Percentiles rank a stretch among this genome's conserved stretches.
Conservation (phyloP, 1,140 invertebrate genomes). For the Drosophila funebris region DNA sequence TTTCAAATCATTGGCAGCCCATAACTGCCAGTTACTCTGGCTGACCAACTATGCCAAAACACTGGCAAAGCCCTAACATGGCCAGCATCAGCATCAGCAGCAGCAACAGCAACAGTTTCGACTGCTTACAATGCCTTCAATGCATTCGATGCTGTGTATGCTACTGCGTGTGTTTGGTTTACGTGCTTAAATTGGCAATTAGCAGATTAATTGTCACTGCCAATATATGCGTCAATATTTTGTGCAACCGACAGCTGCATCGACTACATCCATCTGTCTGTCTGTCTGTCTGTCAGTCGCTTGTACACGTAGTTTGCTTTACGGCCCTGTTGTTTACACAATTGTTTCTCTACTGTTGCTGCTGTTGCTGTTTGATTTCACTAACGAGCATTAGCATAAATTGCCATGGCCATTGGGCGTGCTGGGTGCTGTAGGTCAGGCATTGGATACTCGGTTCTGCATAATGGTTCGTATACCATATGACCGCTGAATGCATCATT, state of each 20-base stretch:
- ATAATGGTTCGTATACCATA: constrained; percentile 21
- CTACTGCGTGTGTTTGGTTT: constrained; percentile 75
- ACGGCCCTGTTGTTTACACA: constrained; percentile 76
- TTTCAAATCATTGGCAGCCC: constrained; percentile 53
- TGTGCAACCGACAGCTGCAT: constrained; percentile 60
- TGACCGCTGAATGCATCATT: constrained; percentile 57
- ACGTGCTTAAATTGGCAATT: constrained; percentile 82
- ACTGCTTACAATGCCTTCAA: neutral
- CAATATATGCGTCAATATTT: constrained; percentile 81
- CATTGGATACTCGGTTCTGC: neutral
- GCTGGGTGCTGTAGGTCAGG: neutral
- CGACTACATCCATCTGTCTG: neutral
- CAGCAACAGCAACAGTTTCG: no score
- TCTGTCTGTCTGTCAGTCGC: constrained; percentile 4
- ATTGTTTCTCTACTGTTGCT: constrained; percentile 56
- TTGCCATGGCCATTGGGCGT: constrained; percentile 52
- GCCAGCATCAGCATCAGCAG: neutral
- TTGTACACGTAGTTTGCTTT: constrained; percentile 67
- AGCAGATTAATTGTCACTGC: constrained; percentile 81
- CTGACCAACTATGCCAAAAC: neutral
- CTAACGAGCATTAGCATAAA: constrained; percentile 82
- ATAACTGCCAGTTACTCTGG: constrained; percentile 43
- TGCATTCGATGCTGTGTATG: constrained; percentile 37
- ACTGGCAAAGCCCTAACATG: constrained; percentile 8
- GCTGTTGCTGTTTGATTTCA: constrained; percentile 70